Base-by-base conservation (phyloP, 1,140 invertebrate genomes). In the Lepeophtheirus salmonis region DNA sequence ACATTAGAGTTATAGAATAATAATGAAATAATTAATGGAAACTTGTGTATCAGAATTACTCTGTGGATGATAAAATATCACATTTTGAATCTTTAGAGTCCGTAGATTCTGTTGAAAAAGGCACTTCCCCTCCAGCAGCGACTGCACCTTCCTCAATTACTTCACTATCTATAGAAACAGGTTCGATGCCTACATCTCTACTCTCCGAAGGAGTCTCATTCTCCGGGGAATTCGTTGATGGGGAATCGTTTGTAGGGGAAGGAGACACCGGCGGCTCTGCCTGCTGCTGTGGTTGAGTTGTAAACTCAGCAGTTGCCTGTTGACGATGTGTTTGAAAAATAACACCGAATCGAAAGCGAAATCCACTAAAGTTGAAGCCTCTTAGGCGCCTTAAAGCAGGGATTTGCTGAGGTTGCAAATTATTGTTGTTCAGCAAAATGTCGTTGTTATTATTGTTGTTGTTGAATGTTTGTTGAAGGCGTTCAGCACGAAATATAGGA, bases 391-490 rank as follows among this genome's bases (percentile, higher is more conserved):
- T 14, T 14, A 20, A 14, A 17, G 10, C n/a, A 14, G n/a, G 4
- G 3, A 6, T 12, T 24, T 20, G 25, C n/a, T 10, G 6, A 3
- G 13, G 56, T 24, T n/a, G 56, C 6, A 48, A 10, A 58, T 4
- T 16, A 13, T 58, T 30, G 10, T 50, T 30, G 25, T 48, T 17
- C 10, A 17, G 4, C 14, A 6, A 10, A 3, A 22, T 26, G 2
- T 16, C 24, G 21, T 61, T 61, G 59, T 53, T 53, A 30, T 61
- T 61, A 50, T 61, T 61, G 13, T 20, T 61, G 41, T 58, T 58
- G 20, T n/a, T 26, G 14, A 24, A n/a, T 6, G 53, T 58, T 22
- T 30, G 6, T 6, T 30, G 53, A n/a, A n/a, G 13, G 10, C 24
- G 18, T 14, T 30, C 24, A 3, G 25, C 17, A 4, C 50, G 50